These are phyloP conservation scores for Vulpes vulpes DNA, from an alignment of 2,113 vertebrate species.

Conservation along the genomic window DNA sequence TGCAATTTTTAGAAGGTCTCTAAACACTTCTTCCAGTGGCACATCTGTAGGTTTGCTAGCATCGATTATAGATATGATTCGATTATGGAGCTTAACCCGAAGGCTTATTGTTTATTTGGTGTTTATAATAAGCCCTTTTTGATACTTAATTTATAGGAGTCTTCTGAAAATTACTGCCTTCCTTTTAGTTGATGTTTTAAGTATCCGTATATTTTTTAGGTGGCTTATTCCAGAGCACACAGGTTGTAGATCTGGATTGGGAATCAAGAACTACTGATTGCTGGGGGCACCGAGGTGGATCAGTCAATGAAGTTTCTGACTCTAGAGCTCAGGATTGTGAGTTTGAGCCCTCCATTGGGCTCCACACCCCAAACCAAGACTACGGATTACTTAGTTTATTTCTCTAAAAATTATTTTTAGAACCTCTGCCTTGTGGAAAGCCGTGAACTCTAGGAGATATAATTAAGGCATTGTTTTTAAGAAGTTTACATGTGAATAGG, in stretches of 20 bases:
- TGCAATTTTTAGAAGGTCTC: not conserved
- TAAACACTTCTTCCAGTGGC: not conserved
- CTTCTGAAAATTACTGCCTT: not conserved
- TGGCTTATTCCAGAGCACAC: not conserved
- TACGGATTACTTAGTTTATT: not conserved
- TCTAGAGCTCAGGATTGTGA: not conserved
- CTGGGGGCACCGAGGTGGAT: not conserved
- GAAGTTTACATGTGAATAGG: not conserved
- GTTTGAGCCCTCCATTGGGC: not conserved
- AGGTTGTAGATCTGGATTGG: not conserved
- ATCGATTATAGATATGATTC: not conserved
- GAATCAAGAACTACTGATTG: not conserved
- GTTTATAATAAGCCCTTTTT: not conserved
- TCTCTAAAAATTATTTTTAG: conserved; percentile 21
- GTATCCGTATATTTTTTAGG: not conserved
- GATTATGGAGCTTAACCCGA: not conserved
- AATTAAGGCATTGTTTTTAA: not conserved
- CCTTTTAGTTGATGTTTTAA: not conserved
- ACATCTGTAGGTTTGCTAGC: not conserved
- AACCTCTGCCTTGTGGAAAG: not conserved
- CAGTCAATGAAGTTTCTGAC: not conserved
- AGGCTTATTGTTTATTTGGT: conserved; percentile 29
- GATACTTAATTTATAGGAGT: not conserved
- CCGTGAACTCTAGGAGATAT: not conserved
- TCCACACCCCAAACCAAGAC: not conserved